Percentiles rank a stretch among this genome's conserved stretches.
Conservation (phyloP, 2,888 invertebrate genomes). For the Drosophila paramelanica region DNA sequence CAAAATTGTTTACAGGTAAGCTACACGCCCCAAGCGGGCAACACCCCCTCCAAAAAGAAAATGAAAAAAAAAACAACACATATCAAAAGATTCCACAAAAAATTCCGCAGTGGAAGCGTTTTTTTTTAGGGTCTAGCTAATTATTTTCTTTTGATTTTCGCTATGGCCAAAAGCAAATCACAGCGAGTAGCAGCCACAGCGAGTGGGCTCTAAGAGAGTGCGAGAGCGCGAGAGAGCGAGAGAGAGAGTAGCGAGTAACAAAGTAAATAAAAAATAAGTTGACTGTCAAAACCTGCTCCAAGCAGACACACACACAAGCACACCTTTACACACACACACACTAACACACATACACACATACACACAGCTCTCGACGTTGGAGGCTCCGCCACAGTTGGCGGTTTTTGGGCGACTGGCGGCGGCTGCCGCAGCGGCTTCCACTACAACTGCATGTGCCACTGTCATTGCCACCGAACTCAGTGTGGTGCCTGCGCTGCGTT, state of each 20-base stretch:
- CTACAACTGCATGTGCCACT: constrained; percentile 85
- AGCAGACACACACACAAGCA: constrained; percentile 14
- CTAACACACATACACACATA: constrained; percentile 5
- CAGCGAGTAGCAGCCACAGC: constrained; percentile 62
- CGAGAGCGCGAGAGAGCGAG: constrained; percentile 14
- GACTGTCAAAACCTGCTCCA: constrained; percentile 61
- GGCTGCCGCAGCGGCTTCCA: constrained; percentile 77
- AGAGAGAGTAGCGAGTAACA: constrained; percentile 36
- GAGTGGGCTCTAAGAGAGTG: constrained; percentile 37
- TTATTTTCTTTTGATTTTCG: constrained; percentile 69
- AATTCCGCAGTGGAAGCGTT: constrained; percentile 59
- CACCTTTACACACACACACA: constrained; percentile 12
- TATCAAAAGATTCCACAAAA: constrained; percentile 45
- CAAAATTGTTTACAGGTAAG: constrained; percentile 71
- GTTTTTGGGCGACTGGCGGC: constrained; percentile 67
- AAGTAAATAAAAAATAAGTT: constrained; percentile 56
- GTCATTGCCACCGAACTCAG: constrained; percentile 85
- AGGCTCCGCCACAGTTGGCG: constrained; percentile 61
- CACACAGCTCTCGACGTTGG: constrained; percentile 56
- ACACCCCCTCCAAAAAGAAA: constrained; percentile 55
- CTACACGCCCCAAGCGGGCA: constrained; percentile 48
- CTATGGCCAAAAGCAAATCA: constrained; percentile 72
- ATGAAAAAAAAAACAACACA: constrained; percentile 22
- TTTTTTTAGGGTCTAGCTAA: constrained; percentile 68
- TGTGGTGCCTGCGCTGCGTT: constrained; percentile 82